Conservation (phyloP, 2,113 vertebrate species). For the Boleophthalmus pectinirostris region DNA sequence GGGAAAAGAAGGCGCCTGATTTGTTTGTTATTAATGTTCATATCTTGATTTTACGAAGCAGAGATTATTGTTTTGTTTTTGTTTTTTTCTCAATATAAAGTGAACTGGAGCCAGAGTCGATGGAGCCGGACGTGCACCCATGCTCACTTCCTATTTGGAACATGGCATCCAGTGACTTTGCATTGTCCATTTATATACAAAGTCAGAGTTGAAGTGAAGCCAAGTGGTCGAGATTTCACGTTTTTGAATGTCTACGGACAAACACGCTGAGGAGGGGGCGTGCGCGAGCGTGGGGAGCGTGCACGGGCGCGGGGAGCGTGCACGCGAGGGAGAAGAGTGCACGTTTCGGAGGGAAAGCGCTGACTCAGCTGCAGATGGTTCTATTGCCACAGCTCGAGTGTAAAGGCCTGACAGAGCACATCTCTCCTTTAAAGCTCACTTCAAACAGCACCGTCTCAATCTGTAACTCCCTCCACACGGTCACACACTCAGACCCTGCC, state of each 20-base stretch:
- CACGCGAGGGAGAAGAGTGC: conserved; percentile 5
- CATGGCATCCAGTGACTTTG: no score
- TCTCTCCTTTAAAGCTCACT: neutral
- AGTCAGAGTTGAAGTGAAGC: no score
- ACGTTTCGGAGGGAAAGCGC: conserved; percentile 33
- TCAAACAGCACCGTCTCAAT: neutral
- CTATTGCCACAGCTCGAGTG: conserved; percentile 18
- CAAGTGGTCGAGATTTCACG: no score
- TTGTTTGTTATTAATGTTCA: no score
- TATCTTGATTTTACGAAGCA: no score
- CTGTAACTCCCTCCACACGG: neutral
- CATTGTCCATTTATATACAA: no score
- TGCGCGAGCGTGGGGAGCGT: neutral
- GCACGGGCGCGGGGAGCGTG: neutral
- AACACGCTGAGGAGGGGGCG: neutral
- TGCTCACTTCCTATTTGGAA: no score
- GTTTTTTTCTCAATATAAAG: no score
- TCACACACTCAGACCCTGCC: neutral
- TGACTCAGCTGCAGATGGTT: conserved; percentile 55
- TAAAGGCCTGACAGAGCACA: neutral
- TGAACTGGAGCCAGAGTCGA: no score
- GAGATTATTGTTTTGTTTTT: no score
- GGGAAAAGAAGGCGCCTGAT: no score
- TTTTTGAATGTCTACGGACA: conserved; percentile 35
- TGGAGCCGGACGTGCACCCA: no score